These are phyloP conservation scores for Podarcis raffonei DNA, from an alignment of 2,113 vertebrate species.

Conservation along the genomic window DNA sequence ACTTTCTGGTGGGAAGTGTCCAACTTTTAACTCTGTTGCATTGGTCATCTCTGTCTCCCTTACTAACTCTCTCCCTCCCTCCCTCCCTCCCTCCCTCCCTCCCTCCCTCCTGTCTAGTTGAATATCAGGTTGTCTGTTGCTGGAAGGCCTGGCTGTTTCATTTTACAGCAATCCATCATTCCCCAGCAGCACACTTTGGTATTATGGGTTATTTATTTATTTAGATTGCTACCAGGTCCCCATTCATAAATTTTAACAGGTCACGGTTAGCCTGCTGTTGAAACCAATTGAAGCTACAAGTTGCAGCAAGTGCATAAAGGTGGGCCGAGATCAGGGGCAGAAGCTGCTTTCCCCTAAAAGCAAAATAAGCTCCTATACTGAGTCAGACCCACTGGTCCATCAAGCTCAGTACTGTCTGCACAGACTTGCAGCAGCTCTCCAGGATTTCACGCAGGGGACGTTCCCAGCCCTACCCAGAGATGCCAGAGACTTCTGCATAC, in stretches of 20 bases:
- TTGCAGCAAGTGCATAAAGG: not conserved
- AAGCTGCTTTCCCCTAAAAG: not conserved
- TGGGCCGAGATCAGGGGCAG: not conserved
- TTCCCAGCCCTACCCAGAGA: too few relatives aligned
- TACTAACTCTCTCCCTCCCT: too few relatives aligned
- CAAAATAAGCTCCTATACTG: too few relatives aligned
- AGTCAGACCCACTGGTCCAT: too few relatives aligned
- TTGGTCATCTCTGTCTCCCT: not conserved
- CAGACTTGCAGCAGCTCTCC: too few relatives aligned
- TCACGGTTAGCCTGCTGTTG: conserved; percentile 7
- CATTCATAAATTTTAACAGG: conserved; percentile 31
- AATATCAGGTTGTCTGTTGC: not conserved
- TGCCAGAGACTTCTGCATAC: too few relatives aligned
- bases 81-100: too few relatives aligned
- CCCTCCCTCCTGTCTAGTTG: not conserved
- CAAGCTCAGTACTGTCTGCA: too few relatives aligned
- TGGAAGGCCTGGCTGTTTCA: not conserved
- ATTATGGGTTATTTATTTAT: not conserved
- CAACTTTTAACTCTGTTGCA: not conserved
- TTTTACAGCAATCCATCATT: not conserved
- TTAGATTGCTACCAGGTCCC: conserved; percentile 24
- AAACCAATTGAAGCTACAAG: conserved; percentile 13
- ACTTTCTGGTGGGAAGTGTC: not conserved
- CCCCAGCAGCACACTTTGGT: not conserved
- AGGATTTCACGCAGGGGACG: too few relatives aligned